Evolutionary conservation across 2,797 vertebrate genomes (phyloP), one percentile per base, ranked within the genome.

Genomic region (Sebastes flavidus): DNA sequence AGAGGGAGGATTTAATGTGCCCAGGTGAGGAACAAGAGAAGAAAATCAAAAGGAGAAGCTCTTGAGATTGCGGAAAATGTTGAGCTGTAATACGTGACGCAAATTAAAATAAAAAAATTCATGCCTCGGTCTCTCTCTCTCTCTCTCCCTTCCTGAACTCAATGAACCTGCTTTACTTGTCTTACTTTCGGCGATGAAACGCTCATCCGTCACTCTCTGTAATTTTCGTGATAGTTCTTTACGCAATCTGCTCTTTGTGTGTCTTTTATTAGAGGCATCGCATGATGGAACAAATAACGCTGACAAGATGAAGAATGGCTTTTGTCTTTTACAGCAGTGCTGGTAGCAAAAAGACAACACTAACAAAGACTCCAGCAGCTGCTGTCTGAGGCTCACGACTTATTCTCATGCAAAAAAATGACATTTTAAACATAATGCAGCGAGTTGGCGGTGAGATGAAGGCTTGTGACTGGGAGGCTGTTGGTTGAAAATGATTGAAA

Each of bases 341-440:
- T 38, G 68, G 24, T 13, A 71, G 65, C 68, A 77, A 38, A 56
- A 80, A 65, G 3, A 77, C 78, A 66, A 78, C 36, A 4, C n/a
- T 16, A 78, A 75, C 81, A 86, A 84, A 83, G 75, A 65, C 55
- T 66, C 18, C 75, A 72, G 63, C 75, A 65, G 79, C 36, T 22
- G 8, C 73, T 69, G 42, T 27, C 38, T 4, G 56, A 38, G 20
- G 61, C 81, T 30, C 38, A 1, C 18, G 9, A 66, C 49, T 84
- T 38, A 67, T 87, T 87, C 29, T 88, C 32, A 77, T 86, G 80
- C 74, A 82, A 72, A 85, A 69, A 78, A 59, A 22, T 38, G 72
- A 24, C 83, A 85, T 89, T 87, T 87, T 24, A 66, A 73, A 72
- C 67, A 87, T 72, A 86, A 89, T 66, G 83, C 68, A 34, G 74